Conservation (phyloP, 2,113 vertebrate genomes). For the Fregetta grallaria region DNA sequence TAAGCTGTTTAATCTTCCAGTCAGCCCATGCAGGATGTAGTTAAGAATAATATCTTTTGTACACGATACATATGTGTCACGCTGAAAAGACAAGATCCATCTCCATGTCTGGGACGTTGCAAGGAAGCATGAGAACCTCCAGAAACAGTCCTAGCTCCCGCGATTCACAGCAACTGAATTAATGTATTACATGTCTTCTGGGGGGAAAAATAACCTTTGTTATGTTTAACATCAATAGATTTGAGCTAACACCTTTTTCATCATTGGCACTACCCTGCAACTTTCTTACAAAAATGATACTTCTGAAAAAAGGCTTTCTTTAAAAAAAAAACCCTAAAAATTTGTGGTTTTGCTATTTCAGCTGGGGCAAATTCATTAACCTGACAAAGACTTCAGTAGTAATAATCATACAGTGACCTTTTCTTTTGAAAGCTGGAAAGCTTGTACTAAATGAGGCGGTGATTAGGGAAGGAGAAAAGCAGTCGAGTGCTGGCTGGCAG, state of each 20-base stretch:
- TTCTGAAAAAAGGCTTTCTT: background rate
- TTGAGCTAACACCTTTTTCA: background rate
- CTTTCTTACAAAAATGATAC: background rate
- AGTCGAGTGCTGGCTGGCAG: background rate
- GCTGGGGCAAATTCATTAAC: background rate
- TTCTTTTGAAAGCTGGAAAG: constrained; percentile 24
- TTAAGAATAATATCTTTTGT: background rate
- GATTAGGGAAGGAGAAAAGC: background rate
- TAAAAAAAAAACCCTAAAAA: background rate
- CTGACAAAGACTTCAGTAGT: background rate
- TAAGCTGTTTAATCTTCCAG: constrained; percentile 4
- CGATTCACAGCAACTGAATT: background rate
- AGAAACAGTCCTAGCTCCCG: background rate
- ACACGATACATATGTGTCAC: background rate
- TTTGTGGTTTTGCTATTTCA: background rate
- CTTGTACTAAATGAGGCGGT: background rate
- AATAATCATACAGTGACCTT: constrained; percentile 9
- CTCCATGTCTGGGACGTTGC: background rate
- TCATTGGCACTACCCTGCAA: background rate
- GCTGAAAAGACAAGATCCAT: background rate
- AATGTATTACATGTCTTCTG: background rate
- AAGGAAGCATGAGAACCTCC: background rate
- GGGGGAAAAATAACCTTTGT: background rate
- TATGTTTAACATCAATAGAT: background rate
- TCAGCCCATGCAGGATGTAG: constrained; percentile 4